phyloP scores from a whole-genome alignment of 2,113 vertebrate genomes.

The Cinclus cinclus region DNA sequence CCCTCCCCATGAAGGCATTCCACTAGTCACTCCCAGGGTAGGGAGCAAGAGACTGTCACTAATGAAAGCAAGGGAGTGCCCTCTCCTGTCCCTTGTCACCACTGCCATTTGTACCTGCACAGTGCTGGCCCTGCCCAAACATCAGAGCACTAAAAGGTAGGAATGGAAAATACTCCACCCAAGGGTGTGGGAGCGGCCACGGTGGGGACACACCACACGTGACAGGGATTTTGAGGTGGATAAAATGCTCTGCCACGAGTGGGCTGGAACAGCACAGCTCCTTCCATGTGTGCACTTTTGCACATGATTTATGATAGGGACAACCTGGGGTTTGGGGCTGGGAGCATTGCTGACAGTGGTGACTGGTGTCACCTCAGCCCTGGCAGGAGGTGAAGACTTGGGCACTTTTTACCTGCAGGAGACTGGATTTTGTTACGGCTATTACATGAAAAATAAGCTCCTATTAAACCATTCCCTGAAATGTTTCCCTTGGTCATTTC shows the following conservation, averaged over 20 bases:
- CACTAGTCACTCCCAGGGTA: not conserved
- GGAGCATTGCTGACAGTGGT: not conserved
- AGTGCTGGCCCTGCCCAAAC: not conserved
- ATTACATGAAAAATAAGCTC: constrained; percentile 15
- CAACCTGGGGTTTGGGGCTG: not conserved
- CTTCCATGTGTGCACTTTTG: not conserved
- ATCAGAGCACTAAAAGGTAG: not conserved
- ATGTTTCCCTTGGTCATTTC: constrained; percentile 33
- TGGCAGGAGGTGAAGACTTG: not conserved
- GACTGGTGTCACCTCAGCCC: not conserved
- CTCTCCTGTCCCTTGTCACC: not conserved
- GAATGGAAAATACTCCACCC: not conserved
- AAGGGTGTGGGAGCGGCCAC: not conserved
- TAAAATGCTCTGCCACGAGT: not conserved
- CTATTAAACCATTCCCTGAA: constrained; percentile 13
- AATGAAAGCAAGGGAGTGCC: not conserved
- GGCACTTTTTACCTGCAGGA: not conserved
- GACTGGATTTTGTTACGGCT: not conserved
- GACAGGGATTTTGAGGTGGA: accelerated
- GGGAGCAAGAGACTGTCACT: not conserved
- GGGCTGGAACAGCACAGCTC: not conserved
- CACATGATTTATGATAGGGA: accelerated
- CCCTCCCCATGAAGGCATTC: not conserved
- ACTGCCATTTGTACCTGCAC: not conserved
- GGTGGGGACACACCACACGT: not conserved